A percentile compares a stretch with the other conserved stretches of the same genome.
phyloP scores from a whole-genome alignment of 2,888 invertebrate genomes.

The Chouioia cunea region DNA sequence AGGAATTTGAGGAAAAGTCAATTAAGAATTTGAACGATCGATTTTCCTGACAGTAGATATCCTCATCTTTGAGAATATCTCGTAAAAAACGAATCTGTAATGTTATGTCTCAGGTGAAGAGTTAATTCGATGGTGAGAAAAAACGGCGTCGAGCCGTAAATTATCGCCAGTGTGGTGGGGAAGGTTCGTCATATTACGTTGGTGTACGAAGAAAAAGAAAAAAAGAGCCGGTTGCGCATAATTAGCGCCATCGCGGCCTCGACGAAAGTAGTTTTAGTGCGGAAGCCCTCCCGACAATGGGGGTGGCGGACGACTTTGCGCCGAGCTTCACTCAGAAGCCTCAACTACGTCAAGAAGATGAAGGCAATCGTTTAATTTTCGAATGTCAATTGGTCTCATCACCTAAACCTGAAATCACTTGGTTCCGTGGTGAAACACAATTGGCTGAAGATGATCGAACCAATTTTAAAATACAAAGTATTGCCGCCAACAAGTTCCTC shows the following conservation, averaged over 20 bases:
- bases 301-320: slow-evolving; percentile 94
- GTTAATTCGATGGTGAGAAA: slow-evolving; percentile 37
- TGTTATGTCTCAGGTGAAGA: slow-evolving; percentile 7
- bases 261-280: slow-evolving; percentile 39
- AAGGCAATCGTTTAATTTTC: slow-evolving; percentile 94
- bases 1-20: too few relatives aligned
- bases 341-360: slow-evolving; percentile 95
- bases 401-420: slow-evolving; percentile 91
- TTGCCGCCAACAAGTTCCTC: slow-evolving; percentile 87
- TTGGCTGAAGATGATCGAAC: slow-evolving; percentile 88
- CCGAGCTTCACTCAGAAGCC: slow-evolving; percentile 99
- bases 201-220: slow-evolving; percentile 32
- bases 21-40: too few relatives aligned
- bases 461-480: slow-evolving; percentile 88
- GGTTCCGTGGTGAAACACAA: slow-evolving; percentile 91
- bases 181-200: neutral
- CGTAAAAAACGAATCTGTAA: too few relatives aligned
- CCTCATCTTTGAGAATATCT: too few relatives aligned
- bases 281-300: slow-evolving; percentile 72
- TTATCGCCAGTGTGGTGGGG: slow-evolving; percentile 7
- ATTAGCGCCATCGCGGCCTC: slow-evolving; percentile 49
- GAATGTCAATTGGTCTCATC: slow-evolving; percentile 91
- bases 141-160: slow-evolving; percentile 31
- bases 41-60: too few relatives aligned
- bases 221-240: slow-evolving; percentile 39